Conservation (phyloP, 37 sponge, comb jelly and placozoan genomes). For the Mnemiopsis leidyi region DNA sequence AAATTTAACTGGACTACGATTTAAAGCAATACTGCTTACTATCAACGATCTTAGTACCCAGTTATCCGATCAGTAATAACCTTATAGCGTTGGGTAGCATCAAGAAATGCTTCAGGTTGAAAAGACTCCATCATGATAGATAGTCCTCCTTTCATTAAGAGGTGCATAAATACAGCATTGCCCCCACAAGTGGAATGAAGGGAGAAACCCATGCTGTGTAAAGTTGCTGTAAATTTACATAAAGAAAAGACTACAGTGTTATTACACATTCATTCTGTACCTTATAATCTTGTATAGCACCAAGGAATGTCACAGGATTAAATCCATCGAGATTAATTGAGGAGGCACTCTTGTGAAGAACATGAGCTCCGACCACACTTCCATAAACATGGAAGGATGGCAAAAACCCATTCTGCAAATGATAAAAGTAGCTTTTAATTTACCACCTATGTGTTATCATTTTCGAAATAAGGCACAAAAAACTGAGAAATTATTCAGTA, state of each 20-base stretch:
- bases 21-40: no score
- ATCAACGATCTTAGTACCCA: no score
- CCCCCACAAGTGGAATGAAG: background rate
- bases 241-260: background rate
- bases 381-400: conserved; percentile 89
- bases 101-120: background rate
- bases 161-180: background rate
- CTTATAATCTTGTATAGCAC: conserved; percentile 68
- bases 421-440: no score
- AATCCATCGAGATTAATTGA: conserved; percentile 74
- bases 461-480: no score
- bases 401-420: conserved; percentile 67
- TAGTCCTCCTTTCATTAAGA: background rate
- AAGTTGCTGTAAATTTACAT: background rate
- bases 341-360: conserved; percentile 69
- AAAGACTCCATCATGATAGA: background rate
- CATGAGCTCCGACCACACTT: conserved; percentile 68
- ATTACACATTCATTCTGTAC: no score
- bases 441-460: no score
- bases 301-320: conserved; percentile 74
- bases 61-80: no score
- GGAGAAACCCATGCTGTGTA: conserved; percentile 7
- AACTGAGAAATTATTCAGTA: background rate
- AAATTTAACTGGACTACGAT: no score
- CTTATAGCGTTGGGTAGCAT: background rate